Conservation (phyloP, 2,888 invertebrate genomes). For the Rapana venosa region DNA sequence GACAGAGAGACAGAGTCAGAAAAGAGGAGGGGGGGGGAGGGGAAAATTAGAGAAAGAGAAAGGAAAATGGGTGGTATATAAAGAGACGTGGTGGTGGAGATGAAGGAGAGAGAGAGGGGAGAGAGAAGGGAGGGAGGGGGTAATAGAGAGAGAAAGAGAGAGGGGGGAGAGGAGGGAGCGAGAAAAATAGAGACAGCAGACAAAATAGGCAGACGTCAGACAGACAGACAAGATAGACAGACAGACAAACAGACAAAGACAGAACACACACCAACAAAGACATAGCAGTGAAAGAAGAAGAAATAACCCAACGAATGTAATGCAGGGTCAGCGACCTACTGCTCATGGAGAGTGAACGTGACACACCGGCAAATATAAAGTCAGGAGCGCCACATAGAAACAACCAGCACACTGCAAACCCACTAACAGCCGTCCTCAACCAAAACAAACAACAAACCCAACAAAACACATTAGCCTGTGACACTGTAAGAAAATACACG, state of each 20-base stretch:
- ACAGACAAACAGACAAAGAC: neutral
- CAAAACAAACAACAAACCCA: neutral
- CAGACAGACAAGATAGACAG: neutral
- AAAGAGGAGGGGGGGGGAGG: neutral
- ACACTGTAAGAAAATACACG: too few species aligned
- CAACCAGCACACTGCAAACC: neutral
- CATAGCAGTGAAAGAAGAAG: neutral
- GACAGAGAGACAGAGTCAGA: neutral
- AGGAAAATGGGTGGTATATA: neutral
- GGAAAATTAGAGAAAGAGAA: neutral
- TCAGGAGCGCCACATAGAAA: neutral
- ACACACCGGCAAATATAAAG: neutral
- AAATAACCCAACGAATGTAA: neutral
- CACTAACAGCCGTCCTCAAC: neutral
- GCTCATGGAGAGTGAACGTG: neutral
- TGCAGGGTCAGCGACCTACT: too few species aligned
- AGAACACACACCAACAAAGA: neutral
- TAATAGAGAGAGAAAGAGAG: slow-evolving; percentile 12
- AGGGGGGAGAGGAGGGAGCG: neutral
- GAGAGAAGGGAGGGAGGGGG: neutral
- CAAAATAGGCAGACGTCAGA: slow-evolving; percentile 15
- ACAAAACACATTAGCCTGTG: too few species aligned
- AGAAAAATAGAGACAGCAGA: neutral
- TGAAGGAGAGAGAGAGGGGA: neutral
- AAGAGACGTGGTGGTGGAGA: neutral